Evolutionary conservation across 1,140 invertebrate genomes (phyloP).

Genomic region (Drosophila grimshawi): DNA sequence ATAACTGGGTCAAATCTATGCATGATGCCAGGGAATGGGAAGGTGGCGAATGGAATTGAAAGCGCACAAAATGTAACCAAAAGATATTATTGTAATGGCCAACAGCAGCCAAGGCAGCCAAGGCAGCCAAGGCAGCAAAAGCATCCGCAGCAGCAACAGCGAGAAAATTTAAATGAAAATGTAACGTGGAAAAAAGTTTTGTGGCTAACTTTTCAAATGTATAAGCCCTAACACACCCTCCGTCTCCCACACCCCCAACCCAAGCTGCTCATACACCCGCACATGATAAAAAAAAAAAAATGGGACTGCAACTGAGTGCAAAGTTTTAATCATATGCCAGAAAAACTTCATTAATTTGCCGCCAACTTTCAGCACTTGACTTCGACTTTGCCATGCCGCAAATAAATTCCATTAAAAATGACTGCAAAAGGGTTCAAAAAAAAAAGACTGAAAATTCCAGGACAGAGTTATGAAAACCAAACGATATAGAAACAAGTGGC

Average conservation of each 20-base stretch:
- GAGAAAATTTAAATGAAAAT: constrained; percentile 56
- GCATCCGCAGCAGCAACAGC: not conserved
- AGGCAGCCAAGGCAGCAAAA: too few relatives aligned
- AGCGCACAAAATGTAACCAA: constrained; percentile 50
- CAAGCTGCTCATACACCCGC: not conserved
- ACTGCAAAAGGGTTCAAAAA: constrained; percentile 37
- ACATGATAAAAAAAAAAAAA: constrained; percentile 24
- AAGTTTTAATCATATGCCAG: constrained; percentile 77
- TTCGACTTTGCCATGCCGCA: constrained; percentile 32
- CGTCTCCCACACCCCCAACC: not conserved
- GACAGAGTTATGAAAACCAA: constrained; percentile 39
- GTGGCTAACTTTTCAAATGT: constrained; percentile 35
- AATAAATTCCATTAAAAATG: constrained; percentile 60
- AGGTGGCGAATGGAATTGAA: constrained; percentile 55
- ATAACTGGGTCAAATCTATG: constrained; percentile 67
- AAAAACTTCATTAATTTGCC: constrained; percentile 74
- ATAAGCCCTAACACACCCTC: constrained; percentile 1
- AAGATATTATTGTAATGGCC: constrained; percentile 41
- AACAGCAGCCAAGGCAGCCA: not conserved
- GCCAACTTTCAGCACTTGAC: constrained; percentile 64
- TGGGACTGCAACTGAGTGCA: constrained; percentile 49
- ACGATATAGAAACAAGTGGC: not conserved
- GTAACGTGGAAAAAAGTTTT: constrained; percentile 53
- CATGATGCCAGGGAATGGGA: constrained; percentile 37
- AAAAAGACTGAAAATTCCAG: constrained; percentile 19